Conservation (phyloP, 1,140 invertebrate genomes). For the Armadillidium nasatum region DNA sequence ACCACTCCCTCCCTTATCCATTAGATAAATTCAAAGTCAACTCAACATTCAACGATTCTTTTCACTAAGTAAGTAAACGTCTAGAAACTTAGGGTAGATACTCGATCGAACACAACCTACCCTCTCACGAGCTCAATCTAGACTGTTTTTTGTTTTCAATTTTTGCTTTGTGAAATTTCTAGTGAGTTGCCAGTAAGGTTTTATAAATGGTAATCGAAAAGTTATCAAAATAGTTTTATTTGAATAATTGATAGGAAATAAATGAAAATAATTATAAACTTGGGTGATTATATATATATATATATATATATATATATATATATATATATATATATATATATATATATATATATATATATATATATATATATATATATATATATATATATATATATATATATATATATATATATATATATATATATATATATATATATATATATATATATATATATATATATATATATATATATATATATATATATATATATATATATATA, state of each 20-base stretch:
- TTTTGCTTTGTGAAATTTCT: not conserved
- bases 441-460: no score
- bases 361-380: not conserved
- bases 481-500: no score
- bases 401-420: no score
- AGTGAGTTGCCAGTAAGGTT: not conserved
- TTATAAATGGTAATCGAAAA: not conserved
- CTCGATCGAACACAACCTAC: conserved; percentile 3
- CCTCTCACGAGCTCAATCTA: conserved; percentile 33
- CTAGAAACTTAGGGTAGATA: not conserved
- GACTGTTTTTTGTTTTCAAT: conserved; percentile 24
- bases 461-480: no score
- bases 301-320: not conserved
- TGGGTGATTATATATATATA: not conserved
- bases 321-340: conserved; percentile 21
- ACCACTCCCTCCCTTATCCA: conserved; percentile 32
- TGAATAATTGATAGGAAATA: not conserved
- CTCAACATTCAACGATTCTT: conserved; percentile 20
- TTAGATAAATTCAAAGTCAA: conserved; percentile 2
- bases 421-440: no score
- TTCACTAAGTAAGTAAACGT: conserved; percentile 24
- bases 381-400: no score
- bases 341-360: conserved; percentile 22
- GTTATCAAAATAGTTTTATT: not conserved
- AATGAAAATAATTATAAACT: conserved; percentile 1